A percentile compares a stretch with the other conserved stretches of the same genome.
These are phyloP conservation scores for Lycocerus yunnanus DNA, from an alignment of 2,888 invertebrate genomes.

Conservation along the genomic window DNA sequence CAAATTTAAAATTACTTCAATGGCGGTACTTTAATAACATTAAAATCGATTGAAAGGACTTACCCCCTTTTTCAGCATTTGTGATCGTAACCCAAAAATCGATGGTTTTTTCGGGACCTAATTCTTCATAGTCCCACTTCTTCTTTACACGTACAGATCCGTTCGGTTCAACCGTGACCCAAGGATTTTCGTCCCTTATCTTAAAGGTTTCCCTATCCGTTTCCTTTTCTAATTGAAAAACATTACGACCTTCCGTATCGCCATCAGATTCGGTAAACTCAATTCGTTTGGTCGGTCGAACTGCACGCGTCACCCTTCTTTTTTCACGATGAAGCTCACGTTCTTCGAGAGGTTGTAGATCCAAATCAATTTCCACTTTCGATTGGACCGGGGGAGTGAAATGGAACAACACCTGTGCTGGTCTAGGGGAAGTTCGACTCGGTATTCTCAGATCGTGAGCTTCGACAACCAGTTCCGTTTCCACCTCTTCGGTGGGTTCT, in stretches of 20 bases:
- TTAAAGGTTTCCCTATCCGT: constrained; percentile 91
- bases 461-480: constrained; percentile 71
- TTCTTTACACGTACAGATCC: constrained; percentile 92
- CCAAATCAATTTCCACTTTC: constrained; percentile 64
- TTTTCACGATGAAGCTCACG: constrained; percentile 68
- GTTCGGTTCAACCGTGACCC: constrained; percentile 91
- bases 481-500: constrained; percentile 68
- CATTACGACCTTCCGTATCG: constrained; percentile 83
- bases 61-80: constrained; percentile 86
- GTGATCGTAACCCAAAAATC: constrained; percentile 96
- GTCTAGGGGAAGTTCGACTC: constrained; percentile 68
- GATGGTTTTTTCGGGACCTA: constrained; percentile 92
- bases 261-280: constrained; percentile 92
- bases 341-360: constrained; percentile 57
- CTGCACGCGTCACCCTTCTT: constrained; percentile 83
- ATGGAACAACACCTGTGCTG: constrained; percentile 78
- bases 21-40: neutral
- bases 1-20: neutral
- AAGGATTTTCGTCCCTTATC: constrained; percentile 90
- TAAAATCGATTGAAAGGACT: constrained; percentile 51
- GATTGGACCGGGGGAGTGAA: constrained; percentile 63
- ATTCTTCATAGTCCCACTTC: constrained; percentile 96
- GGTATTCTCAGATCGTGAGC: constrained; percentile 84
- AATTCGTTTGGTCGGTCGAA: constrained; percentile 91
- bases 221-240: constrained; percentile 89